Base-by-base conservation (phyloP, 2,113 vertebrate genomes). In the Colistium nudipinnis region DNA sequence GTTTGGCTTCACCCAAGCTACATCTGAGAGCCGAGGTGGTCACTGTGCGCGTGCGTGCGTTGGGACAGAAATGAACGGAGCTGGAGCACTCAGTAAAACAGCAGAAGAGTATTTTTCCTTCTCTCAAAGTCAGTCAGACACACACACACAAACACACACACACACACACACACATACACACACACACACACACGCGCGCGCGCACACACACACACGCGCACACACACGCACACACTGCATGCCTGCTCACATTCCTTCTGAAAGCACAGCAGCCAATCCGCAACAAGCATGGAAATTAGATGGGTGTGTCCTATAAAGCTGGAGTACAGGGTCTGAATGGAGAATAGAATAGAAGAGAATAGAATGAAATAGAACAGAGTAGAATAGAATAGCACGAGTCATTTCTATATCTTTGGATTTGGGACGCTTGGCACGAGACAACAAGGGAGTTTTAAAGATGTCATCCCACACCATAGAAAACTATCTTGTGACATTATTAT, bases 251-350 rank as follows among this genome's bases (percentile, higher is more conserved):
- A 91, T 91, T 90, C 85, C 84, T 80, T 76, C 70, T 56, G 66
- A 70, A 62, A 19, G 68, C 43, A 55, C 36, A 17, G 54, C 39
- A 22, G 66, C 92, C 93, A 93, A 93, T 92, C 57, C 1, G 76
- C 39, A 19, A 17, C 9, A 2, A 19, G 70, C 63, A 91, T 72
- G 88, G 82, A 92, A 87, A 93, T 88, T 38, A 69, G 72, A 54
- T 67, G 86, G 85, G 86, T 38, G 85, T 72, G 84, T 74, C 68
- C 11, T 80, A 38, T 56, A 71, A 65, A 92, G 84, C 89, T 89
- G 92, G 93, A 91, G 92, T 90, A 62, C 92, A 93, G 88, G 93
- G 93, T 88, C 86, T 88, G 84, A 86, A 89, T 74, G 93, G 93
- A 91, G 92, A 78, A 48, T 84, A 74, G 53, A 84, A 52, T n/a